Evolutionary conservation across 1,140 invertebrate species (phyloP).

Genomic region (Bombus consobrinus): DNA sequence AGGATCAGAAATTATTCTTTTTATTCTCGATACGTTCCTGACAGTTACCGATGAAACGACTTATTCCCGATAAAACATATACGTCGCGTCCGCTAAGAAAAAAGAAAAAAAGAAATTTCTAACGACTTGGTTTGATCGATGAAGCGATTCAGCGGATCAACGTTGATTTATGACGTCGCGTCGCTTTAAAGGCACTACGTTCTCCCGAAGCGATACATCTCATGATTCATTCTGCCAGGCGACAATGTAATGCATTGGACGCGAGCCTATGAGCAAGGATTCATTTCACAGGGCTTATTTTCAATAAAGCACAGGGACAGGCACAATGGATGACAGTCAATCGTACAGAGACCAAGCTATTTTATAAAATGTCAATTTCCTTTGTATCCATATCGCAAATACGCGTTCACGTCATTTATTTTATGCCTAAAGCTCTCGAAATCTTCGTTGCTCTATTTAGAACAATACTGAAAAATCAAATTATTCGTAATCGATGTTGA

Average conservation of each 20-base stretch:
- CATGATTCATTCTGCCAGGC: not conserved
- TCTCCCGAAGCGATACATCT: not conserved
- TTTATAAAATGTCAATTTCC: conserved; percentile 18
- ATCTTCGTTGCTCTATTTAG: not conserved
- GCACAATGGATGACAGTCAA: conserved; percentile 6
- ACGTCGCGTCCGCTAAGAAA: too few relatives aligned
- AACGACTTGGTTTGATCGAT: not conserved
- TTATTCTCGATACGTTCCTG: too few relatives aligned
- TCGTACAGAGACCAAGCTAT: not conserved
- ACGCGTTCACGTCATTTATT: not conserved
- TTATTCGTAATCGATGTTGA: too few relatives aligned
- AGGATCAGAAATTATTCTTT: too few relatives aligned
- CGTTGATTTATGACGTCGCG: conserved; percentile 5
- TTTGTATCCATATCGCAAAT: not conserved
- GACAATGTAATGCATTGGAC: not conserved
- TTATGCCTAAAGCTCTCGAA: not conserved
- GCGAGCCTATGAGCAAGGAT: not conserved
- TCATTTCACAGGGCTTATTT: not conserved
- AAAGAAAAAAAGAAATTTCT: not conserved
- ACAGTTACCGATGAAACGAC: not conserved
- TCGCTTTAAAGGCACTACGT: not conserved
- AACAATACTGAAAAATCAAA: too few relatives aligned
- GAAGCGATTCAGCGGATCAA: not conserved
- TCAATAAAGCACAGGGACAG: not conserved
- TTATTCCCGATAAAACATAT: not conserved